Conservation (phyloP, 2,888 invertebrate genomes). For the Gisinianus flammeolus region DNA sequence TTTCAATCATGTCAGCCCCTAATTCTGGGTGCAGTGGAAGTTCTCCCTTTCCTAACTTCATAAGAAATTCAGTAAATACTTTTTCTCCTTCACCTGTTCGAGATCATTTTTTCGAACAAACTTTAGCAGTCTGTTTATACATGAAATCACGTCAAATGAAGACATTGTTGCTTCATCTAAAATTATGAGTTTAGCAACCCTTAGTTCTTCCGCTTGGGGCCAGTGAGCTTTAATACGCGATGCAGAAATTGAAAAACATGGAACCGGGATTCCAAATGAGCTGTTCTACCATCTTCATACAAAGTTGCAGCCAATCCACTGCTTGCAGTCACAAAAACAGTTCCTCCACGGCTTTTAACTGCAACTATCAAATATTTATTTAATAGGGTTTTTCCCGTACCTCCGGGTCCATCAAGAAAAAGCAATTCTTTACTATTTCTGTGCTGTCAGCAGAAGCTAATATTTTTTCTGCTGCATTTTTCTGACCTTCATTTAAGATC, state of each 20-base stretch:
- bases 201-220: not conserved
- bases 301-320: slow-evolving; percentile 61
- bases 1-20: slow-evolving; percentile 1
- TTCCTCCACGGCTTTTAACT: slow-evolving; percentile 42
- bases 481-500: not conserved
- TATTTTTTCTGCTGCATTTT: not conserved
- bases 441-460: slow-evolving; percentile 54
- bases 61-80: slow-evolving; percentile 23
- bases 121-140: not conserved
- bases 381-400: slow-evolving; percentile 62
- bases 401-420: slow-evolving; percentile 62
- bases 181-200: not conserved
- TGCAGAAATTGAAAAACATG: slow-evolving; percentile 10
- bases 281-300: slow-evolving; percentile 60
- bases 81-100: slow-evolving; percentile 14
- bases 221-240: slow-evolving; percentile 16
- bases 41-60: slow-evolving; percentile 38
- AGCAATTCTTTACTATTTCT: not conserved
- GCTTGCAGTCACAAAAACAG: slow-evolving; percentile 58
- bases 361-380: slow-evolving; percentile 40
- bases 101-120: not conserved
- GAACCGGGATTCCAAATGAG: slow-evolving; percentile 60
- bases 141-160: not conserved
- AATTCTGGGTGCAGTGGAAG: not conserved
- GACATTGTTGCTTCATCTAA: not conserved